Base-by-base conservation (phyloP, 37 sponge, comb jelly and placozoan genomes). In the Lycopodina hypogea region DNA sequence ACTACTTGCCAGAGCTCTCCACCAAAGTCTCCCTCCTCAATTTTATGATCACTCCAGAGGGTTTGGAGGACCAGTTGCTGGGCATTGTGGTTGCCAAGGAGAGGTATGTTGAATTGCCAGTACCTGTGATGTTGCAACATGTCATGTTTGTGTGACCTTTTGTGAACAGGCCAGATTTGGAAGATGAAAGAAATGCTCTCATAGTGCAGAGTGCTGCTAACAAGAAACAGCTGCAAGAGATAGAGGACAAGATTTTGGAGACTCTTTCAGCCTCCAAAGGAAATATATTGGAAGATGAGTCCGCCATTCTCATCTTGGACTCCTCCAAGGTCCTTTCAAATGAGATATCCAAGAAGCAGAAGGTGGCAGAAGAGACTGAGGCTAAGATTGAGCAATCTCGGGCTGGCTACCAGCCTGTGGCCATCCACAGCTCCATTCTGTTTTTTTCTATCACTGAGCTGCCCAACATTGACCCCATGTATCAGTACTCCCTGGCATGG, bases 1-100 rank as follows among this genome's bases (percentile, higher is more conserved):
- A 98, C 85, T 98, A 98, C 87, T 88, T 98, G 24, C 99, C 99
- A 28, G 99, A 98, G 74, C 90, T 98, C 45, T 81, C 94, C 30
- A 91, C 92, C 21, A 98, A 98, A 80, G 96, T 95, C 42, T 82
- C 96, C 3, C 92, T 98, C 18, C 87, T 98, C 61, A 98, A 98
- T 87, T 98, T 98, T 76, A 98, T 98, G 99, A 98, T 98, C 79
- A 98, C 99, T 51, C 99, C 96, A 0, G 96, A 98, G 67, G 99
- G 99, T 29, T 77, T 98, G 73, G 96, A 95, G 68, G 99, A 98
- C 60, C 99, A 98, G 81, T 85, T 98, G 42, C 89, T 98, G 28
- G 99, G 99, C 2, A 93, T 95, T 51, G 99, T 96, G 50, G 99
- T 98, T 14, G 99, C 99, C 55, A 98, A 95, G 79, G 99, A 98